Evolutionary conservation across 2,797 vertebrate genomes (phyloP), one percentile per base, ranked within the genome.

Genomic region (Poecilia gillii): DNA sequence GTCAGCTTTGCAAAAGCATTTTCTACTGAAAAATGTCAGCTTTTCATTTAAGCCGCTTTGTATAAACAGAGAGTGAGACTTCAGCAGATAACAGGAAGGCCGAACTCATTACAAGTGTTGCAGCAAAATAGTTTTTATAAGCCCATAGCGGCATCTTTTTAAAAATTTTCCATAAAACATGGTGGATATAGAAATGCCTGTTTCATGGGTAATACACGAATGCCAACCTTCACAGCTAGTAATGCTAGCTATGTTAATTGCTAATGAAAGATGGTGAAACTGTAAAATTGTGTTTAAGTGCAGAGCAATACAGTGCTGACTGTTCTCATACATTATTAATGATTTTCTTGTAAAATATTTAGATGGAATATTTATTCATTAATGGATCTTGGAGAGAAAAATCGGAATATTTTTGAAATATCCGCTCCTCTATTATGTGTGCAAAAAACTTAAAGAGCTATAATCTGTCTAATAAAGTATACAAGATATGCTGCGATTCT

Each of bases 1-100:
- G 11, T 43, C 23, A 18, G 41, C 41, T 45, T 6, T 45, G 23
- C 13, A 14, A 14, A n/a, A 45, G 13, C 18, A 71, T 43, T n/a
- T 71, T 71, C 39, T 7, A 45, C 11, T 13, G 4, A 43, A 45
- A n/a, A 28, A 14, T 7, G 25, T 6, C 68, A 46, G 12, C 41
- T 71, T 25, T 46, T 71, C 13, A 28, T 28, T 28, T 14, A 28
- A 43, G 3, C 39, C 9, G 23, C 6, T 70, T 25, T 14, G 25
- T 70, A 41, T 70, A 70, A 70, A 68, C 64, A 70, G 66, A 41
- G 36, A 18, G 59, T 7, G 59, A 64, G 31, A 64, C 62, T 18
- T 36, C 6, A 64, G 31, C 6, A 20, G 33, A 18, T 36, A 64
- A 64, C 62, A 64, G 33, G 16, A 64, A 36, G 66, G 8, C 39